Conservation (phyloP, 2,888 invertebrate species). For the Cynaeus angustus region DNA sequence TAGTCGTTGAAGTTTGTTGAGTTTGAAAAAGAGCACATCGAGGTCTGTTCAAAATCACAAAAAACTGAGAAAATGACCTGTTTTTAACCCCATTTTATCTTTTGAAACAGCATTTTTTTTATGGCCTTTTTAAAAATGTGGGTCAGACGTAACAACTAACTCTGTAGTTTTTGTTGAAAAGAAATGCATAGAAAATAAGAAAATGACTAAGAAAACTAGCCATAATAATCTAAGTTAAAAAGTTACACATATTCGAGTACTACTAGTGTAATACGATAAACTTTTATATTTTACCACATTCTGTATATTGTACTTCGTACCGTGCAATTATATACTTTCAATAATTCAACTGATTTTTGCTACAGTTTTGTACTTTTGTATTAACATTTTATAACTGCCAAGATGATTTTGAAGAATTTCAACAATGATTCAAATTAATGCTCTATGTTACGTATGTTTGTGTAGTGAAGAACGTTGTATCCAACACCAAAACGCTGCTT, state of each 20-base stretch:
- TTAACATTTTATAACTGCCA: neutral
- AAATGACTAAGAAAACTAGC: neutral
- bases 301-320: neutral
- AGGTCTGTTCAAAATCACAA: too few relatives aligned
- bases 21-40: too few relatives aligned
- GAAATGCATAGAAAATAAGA: neutral
- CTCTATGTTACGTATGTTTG: slow-evolving; percentile 7
- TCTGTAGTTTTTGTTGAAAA: neutral
- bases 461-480: slow-evolving; percentile 18
- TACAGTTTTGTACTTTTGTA: slow-evolving; percentile 18
- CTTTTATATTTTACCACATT: neutral
- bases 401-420: slow-evolving; percentile 19
- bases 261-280: too few relatives aligned
- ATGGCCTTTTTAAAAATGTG: neutral
- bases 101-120: too few relatives aligned
- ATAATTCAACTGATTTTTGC: neutral
- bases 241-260: too few relatives aligned
- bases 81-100: too few relatives aligned
- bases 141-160: neutral
- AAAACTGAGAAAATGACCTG: too few relatives aligned
- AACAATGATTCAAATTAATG: slow-evolving; percentile 12
- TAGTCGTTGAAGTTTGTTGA: too few relatives aligned
- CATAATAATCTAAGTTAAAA: slow-evolving; percentile 1
- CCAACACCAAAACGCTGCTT: slow-evolving; percentile 16
- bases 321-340: slow-evolving; percentile 3